Conservation (phyloP, 1,140 invertebrate species). For the Bombus fervidus region DNA sequence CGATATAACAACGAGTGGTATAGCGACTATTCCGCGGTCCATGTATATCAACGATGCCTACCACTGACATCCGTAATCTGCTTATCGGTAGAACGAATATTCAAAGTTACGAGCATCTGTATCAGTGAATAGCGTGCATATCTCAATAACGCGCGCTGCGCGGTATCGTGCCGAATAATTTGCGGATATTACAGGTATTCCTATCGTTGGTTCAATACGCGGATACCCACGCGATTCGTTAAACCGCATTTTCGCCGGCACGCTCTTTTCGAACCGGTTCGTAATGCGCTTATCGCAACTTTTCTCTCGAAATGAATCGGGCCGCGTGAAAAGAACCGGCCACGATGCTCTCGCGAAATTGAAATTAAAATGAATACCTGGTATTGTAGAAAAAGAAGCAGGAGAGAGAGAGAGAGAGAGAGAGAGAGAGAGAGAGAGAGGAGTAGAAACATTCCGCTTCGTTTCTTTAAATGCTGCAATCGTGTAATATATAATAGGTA, state of each 20-base stretch:
- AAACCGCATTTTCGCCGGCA: conserved; percentile 3
- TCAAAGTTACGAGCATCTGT: conserved; percentile 24
- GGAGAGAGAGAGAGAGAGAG: too few species aligned
- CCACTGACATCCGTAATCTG: conserved; percentile 18
- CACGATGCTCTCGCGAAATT: too few species aligned
- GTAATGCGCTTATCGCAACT: background rate
- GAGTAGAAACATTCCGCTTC: too few species aligned
- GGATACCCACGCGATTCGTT: conserved; percentile 8
- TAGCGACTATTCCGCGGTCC: background rate
- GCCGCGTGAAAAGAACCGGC: too few species aligned
- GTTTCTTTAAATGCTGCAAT: too few species aligned
- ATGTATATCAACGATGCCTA: background rate
- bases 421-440: too few species aligned
- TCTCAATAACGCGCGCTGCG: conserved; percentile 6
- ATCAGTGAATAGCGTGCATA: conserved; percentile 11
- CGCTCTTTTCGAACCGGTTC: background rate
- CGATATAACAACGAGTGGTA: background rate
- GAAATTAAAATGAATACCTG: too few species aligned
- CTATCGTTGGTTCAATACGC: background rate
- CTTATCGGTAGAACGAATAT: conserved; percentile 21
- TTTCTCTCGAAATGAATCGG: background rate
- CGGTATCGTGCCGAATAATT: conserved; percentile 26
- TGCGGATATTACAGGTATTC: conserved; percentile 20
- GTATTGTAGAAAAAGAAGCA: too few species aligned
- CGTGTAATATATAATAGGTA: too few species aligned